Percentiles rank a stretch among this genome's conserved stretches.
Evolutionary conservation across 2,113 vertebrate genomes (phyloP).

Genomic region (Erinaceus europaeus): DNA sequence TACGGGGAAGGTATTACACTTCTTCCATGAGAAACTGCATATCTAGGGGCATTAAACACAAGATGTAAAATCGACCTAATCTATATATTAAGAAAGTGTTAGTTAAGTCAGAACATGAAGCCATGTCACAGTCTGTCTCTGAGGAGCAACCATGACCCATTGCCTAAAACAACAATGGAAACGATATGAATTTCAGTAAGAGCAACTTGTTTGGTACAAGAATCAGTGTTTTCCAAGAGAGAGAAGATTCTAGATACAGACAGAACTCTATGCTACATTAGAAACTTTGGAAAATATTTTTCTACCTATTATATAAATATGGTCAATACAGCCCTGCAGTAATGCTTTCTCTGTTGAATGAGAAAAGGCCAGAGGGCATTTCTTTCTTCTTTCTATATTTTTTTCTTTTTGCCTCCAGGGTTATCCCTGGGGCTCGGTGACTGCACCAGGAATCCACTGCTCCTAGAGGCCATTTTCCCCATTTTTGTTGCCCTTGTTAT

Average conservation of each 20-base stretch:
- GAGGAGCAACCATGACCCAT: background rate
- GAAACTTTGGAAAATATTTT: background rate
- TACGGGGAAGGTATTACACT: background rate
- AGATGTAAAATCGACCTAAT: background rate
- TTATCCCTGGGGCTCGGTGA: no score
- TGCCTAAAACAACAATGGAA: background rate
- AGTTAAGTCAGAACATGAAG: background rate
- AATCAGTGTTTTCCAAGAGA: background rate
- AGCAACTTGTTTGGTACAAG: background rate
- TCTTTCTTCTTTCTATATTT: no score
- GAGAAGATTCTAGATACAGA: background rate
- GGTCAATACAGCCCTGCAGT: background rate
- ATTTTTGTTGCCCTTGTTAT: no score
- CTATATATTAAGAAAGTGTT: background rate
- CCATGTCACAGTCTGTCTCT: background rate
- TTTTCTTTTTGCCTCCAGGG: no score
- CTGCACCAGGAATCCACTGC: no score
- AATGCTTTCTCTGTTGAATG: background rate
- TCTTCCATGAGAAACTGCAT: background rate
- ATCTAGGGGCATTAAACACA: background rate
- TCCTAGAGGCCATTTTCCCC: no score
- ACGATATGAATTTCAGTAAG: background rate
- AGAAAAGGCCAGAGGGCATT: fast-evolving
- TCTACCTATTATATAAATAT: background rate
- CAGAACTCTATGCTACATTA: background rate